phyloP scores from a whole-genome alignment of 2,797 vertebrate species.

The Varecia variegata region DNA sequence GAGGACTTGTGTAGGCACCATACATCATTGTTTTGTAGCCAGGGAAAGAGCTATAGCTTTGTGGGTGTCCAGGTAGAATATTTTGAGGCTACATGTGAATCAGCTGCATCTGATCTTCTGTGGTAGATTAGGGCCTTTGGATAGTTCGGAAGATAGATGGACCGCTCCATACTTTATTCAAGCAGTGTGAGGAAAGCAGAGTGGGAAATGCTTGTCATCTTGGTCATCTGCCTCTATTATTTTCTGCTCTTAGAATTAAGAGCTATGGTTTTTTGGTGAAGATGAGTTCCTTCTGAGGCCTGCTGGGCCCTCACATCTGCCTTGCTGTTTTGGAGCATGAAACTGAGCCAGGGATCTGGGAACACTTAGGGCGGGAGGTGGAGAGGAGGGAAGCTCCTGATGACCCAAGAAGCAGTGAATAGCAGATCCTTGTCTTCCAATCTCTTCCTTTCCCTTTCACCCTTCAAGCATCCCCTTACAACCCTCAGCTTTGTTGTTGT shows the following conservation, averaged over 20 bases:
- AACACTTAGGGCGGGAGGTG: neutral
- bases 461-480: neutral
- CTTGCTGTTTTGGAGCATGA: neutral
- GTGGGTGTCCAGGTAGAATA: neutral
- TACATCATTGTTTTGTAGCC: neutral
- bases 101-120: neutral
- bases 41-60: neutral
- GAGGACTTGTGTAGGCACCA: neutral
- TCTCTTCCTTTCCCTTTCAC: neutral
- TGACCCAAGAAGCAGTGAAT: neutral
- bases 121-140: neutral
- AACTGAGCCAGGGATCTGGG: neutral
- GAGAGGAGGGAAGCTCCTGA: neutral
- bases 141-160: neutral
- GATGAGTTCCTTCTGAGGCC: neutral
- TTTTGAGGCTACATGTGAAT: neutral
- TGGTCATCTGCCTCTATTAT: neutral
- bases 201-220: neutral
- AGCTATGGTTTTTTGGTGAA: neutral
- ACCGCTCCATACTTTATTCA: neutral
- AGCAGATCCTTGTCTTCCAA: neutral
- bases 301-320: neutral
- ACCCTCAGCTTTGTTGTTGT: neutral
- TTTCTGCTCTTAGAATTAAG: slow-evolving; percentile 4
- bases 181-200: neutral